Conservation (phyloP, 1,140 invertebrate species). For the Gonioctena quinquepunctata region DNA sequence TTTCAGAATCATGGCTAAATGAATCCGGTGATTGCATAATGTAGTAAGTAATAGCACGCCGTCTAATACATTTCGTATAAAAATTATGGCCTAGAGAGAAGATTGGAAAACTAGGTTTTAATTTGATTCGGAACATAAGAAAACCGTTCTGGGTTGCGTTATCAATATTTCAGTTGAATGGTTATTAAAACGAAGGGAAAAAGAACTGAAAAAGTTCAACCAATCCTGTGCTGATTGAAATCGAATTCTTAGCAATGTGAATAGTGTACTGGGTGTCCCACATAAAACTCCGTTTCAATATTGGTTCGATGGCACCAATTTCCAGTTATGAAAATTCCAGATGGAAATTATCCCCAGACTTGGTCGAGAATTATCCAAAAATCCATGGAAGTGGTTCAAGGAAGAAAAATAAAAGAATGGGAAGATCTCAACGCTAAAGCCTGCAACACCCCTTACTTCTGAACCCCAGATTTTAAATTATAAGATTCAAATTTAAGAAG, state of each 20-base stretch:
- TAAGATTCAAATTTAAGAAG: too few relatives aligned
- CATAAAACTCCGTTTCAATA: too few relatives aligned
- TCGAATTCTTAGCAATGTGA: too few relatives aligned
- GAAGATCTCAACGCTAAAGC: too few relatives aligned
- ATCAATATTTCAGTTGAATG: background rate
- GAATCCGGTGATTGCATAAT: constrained; percentile 1
- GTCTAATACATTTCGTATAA: background rate
- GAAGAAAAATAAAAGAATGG: too few relatives aligned
- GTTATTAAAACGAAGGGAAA: background rate
- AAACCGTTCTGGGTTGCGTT: background rate
- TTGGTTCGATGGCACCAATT: too few relatives aligned
- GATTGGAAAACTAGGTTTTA: background rate
- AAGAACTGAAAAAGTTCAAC: background rate
- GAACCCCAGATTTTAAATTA: too few relatives aligned
- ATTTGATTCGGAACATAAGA: background rate
- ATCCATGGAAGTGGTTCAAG: too few relatives aligned
- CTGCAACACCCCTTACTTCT: too few relatives aligned
- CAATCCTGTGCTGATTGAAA: background rate
- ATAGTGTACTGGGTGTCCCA: too few relatives aligned
- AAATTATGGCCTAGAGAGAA: background rate
- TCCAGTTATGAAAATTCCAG: background rate
- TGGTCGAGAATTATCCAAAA: background rate
- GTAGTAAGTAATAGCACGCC: background rate
- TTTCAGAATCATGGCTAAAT: background rate
- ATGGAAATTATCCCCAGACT: background rate